A percentile compares a stretch with the other conserved stretches of the same genome.
Evolutionary conservation across 1,140 invertebrate species (phyloP).

Genomic region (Dolichoris vasculosae): DNA sequence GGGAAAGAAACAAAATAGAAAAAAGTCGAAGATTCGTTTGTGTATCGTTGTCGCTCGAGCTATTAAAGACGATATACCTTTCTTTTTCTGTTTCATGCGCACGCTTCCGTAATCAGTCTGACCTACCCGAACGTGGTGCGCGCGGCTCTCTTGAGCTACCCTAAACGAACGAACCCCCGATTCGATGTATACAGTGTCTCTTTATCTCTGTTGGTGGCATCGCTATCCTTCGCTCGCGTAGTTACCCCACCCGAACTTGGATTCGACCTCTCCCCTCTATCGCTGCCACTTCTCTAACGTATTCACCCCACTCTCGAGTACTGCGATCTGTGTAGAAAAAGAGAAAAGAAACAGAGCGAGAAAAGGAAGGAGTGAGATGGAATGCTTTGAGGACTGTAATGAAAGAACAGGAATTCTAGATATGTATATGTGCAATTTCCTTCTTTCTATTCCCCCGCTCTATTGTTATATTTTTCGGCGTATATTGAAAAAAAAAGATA

Average conservation of each 20-base stretch:
- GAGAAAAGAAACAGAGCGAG: not conserved
- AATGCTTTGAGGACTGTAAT: constrained; percentile 1
- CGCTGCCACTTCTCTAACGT: not conserved
- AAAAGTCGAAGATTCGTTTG: not conserved
- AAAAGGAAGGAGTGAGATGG: not conserved
- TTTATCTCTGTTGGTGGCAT: constrained; percentile 8
- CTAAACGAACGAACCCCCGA: constrained; percentile 9
- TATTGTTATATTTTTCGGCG: constrained; percentile 10
- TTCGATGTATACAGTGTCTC: not conserved
- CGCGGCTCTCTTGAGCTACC: constrained; percentile 3
- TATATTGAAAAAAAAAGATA: constrained; percentile 10
- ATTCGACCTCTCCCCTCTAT: constrained; percentile 10
- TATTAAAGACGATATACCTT: not conserved
- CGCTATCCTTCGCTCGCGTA: not conserved
- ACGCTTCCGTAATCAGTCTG: constrained; percentile 14
- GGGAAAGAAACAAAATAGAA: constrained; percentile 3
- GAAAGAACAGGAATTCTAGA: not conserved
- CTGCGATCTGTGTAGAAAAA: not conserved
- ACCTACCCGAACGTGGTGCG: constrained; percentile 30
- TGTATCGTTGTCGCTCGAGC: not conserved
- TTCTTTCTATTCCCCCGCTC: not conserved
- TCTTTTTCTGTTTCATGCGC: not conserved
- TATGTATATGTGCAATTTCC: not conserved
- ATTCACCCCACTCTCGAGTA: not conserved
- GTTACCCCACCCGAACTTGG: not conserved